These are phyloP conservation scores for Trachelus iudaicus DNA, from an alignment of 2,888 invertebrate genomes.

Conservation along the genomic window DNA sequence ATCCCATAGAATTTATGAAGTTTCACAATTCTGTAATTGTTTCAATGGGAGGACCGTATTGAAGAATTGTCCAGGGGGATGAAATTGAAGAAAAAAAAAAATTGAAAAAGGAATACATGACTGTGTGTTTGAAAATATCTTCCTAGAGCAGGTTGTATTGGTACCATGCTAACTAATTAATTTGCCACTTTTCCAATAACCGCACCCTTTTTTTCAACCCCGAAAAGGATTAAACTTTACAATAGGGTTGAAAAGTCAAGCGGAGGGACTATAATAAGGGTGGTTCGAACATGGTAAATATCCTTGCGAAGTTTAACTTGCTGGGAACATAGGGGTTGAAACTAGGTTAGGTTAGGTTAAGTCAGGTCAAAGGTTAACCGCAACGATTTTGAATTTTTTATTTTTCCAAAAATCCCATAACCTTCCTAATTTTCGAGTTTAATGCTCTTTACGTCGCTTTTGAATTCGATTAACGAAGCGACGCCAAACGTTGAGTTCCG, in stretches of 20 bases:
- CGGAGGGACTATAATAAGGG: too few relatives aligned
- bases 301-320: not conserved
- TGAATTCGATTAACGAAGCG: not conserved
- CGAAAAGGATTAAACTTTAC: too few relatives aligned
- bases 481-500: not conserved
- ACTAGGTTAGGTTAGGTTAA: not conserved
- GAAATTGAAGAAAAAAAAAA: not conserved
- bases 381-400: not conserved
- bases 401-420: not conserved
- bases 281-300: not conserved
- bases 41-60: too few relatives aligned
- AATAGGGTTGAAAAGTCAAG: too few relatives aligned
- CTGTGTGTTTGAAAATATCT: not conserved
- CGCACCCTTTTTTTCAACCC: too few relatives aligned
- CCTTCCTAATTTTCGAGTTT: not conserved
- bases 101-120: not conserved
- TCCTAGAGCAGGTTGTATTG: not conserved
- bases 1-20: too few relatives aligned
- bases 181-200: not conserved
- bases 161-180: not conserved
- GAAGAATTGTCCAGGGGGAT: not conserved
- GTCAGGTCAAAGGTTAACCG: not conserved
- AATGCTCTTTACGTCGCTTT: not conserved
- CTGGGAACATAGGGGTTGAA: not conserved
- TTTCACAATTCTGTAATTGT: too few relatives aligned